Conservation (phyloP, 2,113 vertebrate species). For the Recurvirostra avosetta region DNA sequence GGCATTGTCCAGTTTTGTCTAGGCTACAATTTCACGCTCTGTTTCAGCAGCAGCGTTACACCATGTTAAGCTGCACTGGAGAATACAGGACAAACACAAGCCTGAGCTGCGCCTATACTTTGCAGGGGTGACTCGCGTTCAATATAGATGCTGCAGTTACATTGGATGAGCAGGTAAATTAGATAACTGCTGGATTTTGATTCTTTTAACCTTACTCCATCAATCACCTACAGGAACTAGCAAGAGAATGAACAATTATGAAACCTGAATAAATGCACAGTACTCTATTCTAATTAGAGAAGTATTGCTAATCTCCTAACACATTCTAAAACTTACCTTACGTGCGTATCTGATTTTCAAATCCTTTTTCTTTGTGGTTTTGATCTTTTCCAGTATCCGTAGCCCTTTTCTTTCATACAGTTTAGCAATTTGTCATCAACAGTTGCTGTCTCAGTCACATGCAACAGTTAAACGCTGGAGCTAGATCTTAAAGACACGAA, state of each 20-base stretch:
- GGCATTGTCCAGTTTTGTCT: neutral
- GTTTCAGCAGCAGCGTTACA: neutral
- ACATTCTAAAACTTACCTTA: neutral
- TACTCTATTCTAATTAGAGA: neutral
- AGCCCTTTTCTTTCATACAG: neutral
- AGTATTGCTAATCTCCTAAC: neutral
- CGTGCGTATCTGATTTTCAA: neutral
- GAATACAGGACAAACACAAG: neutral
- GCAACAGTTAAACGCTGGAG: neutral
- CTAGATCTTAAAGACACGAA: neutral
- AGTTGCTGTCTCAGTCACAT: neutral
- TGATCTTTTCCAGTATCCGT: neutral
- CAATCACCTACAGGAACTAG: neutral
- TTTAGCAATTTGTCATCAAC: neutral
- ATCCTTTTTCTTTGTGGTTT: neutral
- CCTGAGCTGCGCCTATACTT: neutral
- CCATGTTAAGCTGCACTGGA: neutral
- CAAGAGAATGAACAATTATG: neutral
- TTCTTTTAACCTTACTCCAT: neutral
- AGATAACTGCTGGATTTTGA: neutral
- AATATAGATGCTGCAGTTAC: neutral
- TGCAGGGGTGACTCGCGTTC: neutral
- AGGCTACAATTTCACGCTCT: rapidly evolving
- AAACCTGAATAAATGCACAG: neutral
- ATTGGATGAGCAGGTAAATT: neutral